phyloP scores from a whole-genome alignment of 2,888 invertebrate species.

The Lysandra coridon region DNA sequence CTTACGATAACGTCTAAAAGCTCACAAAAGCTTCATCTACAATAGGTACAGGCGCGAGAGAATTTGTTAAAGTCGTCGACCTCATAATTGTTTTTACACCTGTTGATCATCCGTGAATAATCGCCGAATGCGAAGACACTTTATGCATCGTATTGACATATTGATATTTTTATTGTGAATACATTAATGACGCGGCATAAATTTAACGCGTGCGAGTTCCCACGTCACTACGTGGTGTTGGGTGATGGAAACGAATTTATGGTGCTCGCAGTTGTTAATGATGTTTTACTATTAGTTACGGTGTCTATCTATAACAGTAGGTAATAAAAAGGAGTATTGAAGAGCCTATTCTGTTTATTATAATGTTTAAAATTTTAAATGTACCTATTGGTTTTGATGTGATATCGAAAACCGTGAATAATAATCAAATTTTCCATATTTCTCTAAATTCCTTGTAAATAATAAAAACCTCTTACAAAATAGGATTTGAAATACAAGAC shows the following conservation, averaged over 20 bases:
- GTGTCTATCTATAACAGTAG: background rate
- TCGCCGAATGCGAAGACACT: conserved; percentile 35
- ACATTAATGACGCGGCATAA: conserved; percentile 29
- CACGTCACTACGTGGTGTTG: background rate
- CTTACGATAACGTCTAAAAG: conserved; percentile 58
- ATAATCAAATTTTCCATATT: too few relatives aligned
- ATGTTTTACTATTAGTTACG: conserved; percentile 1
- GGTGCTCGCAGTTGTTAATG: conserved; percentile 1
- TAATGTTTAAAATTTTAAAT: background rate
- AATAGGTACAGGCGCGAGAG: conserved; percentile 60
- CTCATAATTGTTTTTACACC: conserved; percentile 48
- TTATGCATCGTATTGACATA: conserved; percentile 31
- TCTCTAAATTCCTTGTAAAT: too few relatives aligned
- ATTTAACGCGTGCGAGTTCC: conserved; percentile 13
- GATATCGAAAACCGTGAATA: too few relatives aligned
- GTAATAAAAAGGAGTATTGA: background rate
- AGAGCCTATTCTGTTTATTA: too few relatives aligned
- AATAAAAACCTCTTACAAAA: too few relatives aligned
- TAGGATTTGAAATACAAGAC: too few relatives aligned
- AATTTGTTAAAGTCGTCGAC: conserved; percentile 63
- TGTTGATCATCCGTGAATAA: conserved; percentile 43
- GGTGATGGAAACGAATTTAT: conserved; percentile 17
- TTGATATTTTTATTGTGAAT: conserved; percentile 36
- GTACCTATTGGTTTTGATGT: too few relatives aligned
- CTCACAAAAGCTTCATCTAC: conserved; percentile 56